Evolutionary conservation across 2,888 invertebrate genomes (phyloP), one percentile per base, ranked within the genome.

Genomic region (Seira musarum): DNA sequence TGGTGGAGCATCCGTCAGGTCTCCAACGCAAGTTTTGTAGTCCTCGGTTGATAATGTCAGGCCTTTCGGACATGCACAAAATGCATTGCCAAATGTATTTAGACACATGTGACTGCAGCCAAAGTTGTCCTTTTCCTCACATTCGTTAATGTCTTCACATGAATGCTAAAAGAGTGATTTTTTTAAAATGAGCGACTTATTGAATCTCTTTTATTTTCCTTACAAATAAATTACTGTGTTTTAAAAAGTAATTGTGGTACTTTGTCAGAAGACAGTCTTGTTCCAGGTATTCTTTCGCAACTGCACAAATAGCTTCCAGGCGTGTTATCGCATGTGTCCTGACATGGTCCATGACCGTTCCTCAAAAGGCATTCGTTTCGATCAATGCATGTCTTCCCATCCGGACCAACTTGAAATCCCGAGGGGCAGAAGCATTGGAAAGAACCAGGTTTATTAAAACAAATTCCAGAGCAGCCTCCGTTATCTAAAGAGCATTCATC

Each of bases 321-420:
- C 53, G 90, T 90, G 88, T 93, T 93, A 82, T 88, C 88, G 87
- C 93, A 93, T 60, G 89, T 89, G 86, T 92, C 92, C 88, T 93
- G 92, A 87, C 93, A 93, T 15, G 92, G 92, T 6, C 92, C 93
- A 85, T 90, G 91, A 24, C 92, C 93, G 88, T 92, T 92, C 86
- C 92, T 90, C 85, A 91, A 88, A 30, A 91, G 88, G 87, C 92
- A 93, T 88, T 92, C 92, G 88, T 93, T 91, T 84, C 91, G 89
- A 87, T 88, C 87, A 65, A 87, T 86, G 83, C 88, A 88, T n/a
- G 86, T 87, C 72, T 87, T 88, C 35, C 87, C 87, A 80, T 88
- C 87, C 22, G 87, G 87, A 8, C 87, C 87, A 10, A 90, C 88
- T 46, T 87, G 87, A 83, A 88, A 90, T 2, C 90, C 91, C 6